These are phyloP conservation scores for Smutsia gigantea DNA, from an alignment of 2,797 vertebrate genomes.

Conservation along the genomic window DNA sequence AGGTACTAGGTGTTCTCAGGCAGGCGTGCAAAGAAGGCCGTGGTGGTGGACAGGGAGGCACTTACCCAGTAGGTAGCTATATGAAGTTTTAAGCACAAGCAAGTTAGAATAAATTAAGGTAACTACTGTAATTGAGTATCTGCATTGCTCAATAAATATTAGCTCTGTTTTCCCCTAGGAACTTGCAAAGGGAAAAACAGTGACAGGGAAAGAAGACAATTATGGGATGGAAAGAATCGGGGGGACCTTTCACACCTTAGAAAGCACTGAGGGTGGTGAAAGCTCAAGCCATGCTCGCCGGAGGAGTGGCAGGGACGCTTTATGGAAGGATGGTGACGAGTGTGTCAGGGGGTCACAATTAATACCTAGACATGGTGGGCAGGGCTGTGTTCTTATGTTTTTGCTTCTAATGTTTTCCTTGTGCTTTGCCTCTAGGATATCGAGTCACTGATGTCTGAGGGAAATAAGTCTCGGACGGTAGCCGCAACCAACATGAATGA, in stretches of 20 bases:
- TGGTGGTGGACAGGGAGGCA: background rate
- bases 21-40: background rate
- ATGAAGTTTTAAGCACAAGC: background rate
- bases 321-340: background rate
- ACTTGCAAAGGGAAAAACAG: background rate
- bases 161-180: background rate
- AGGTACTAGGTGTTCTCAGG: background rate
- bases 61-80: background rate
- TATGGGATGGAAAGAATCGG: too few relatives aligned
- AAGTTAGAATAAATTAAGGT: background rate
- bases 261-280: background rate
- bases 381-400: background rate
- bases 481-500: slow-evolving; percentile 99
- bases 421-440: slow-evolving; percentile 91
- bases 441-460: slow-evolving; percentile 98
- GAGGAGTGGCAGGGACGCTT: background rate
- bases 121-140: background rate
- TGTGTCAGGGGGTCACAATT: background rate
- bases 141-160: background rate
- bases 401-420: slow-evolving; percentile 14
- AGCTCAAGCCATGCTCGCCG: fast-evolving
- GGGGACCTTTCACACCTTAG: background rate
- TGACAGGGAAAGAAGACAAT: background rate
- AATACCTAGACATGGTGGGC: background rate
- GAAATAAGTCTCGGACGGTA: slow-evolving; percentile 98